Evolutionary conservation across 2,888 invertebrate species (phyloP), one percentile per base, ranked within the genome.

Genomic region (Lasioglossum villosulum): DNA sequence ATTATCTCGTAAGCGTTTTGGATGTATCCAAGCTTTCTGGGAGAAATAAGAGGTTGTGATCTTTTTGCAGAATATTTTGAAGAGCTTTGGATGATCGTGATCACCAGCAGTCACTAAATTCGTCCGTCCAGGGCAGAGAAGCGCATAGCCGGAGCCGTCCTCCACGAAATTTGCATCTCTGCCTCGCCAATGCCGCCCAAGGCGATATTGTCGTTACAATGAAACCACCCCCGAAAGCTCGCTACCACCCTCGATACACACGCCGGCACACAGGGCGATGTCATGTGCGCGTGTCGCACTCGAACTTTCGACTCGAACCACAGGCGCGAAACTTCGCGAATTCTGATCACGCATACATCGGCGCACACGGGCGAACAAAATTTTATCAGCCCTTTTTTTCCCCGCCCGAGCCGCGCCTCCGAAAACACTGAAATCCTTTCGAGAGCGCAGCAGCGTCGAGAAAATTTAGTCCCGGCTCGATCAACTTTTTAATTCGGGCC

Each of bases 171-270:
- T 92, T 90, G 90, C 90, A 92, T 91, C 89, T 89, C 91, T 89
- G 89, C 92, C 90, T 93, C 93, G 93, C 92, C 93, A 92, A 93
- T 91, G 93, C 90, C 87, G 93, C 95, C 92, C 90, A 93, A 92
- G 94, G 95, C 94, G 93, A 93, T 93, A 94, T 94, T 92, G 93
- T 94, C 93, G 92, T 93, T 92, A 92, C 94, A 93, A 94, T 94
- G 93, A 94, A 92, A 91, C 91, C 91, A 86, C 87, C 90, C 56
- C 83, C 86, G 77, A 82, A 89, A 87, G 87, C 89, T 87, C 86
- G 82, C 89, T 81, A 80, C 75, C 89, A 83, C 75, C 87, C 85
- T 84, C 87, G 89, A 89, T 84, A 85, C 86, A 89, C 82, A 75
- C 91, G 84, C 78, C 79, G 82, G 85, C 90, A 90, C 77, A 70